Evolutionary conservation across 1,140 invertebrate genomes (phyloP).

Genomic region (Doryteuthis pealeii): DNA sequence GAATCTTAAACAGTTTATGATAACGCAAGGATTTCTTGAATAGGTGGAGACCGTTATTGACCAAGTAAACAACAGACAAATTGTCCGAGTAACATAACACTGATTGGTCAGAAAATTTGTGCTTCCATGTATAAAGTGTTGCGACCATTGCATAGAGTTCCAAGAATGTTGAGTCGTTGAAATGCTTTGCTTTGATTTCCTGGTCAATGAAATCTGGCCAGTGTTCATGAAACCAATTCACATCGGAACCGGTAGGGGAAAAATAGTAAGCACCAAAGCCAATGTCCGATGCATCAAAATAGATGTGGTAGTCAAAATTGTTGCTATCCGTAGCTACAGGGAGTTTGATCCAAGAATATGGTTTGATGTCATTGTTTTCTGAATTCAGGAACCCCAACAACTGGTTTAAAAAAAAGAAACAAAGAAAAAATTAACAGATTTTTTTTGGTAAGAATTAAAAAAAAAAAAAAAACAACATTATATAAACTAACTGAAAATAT

Average conservation of each 20-base stretch:
- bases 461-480: too few relatives aligned
- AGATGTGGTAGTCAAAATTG: conserved; percentile 5
- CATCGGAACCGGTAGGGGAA: conserved; percentile 13
- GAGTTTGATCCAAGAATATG: not conserved
- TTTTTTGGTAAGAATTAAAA: too few relatives aligned
- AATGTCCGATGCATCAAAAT: conserved; percentile 34
- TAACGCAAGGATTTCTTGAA: not conserved
- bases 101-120: conserved; percentile 36
- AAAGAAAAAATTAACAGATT: too few relatives aligned
- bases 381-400: not conserved
- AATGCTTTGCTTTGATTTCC: conserved; percentile 12
- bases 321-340: not conserved
- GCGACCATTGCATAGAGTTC: conserved; percentile 37
- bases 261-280: conserved; percentile 43
- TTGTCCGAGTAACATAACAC: conserved; percentile 38
- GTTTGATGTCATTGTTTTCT: not conserved
- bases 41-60: conserved; percentile 27
- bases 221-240: conserved; percentile 28
- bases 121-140: conserved; percentile 41
- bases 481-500: too few relatives aligned
- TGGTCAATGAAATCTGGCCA: conserved; percentile 21
- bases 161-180: conserved; percentile 18
- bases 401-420: not conserved
- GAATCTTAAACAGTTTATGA: conserved; percentile 23
- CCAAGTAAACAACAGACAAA: conserved; percentile 18